Conservation (phyloP, 2,888 invertebrate genomes). For the Rhorus exstirpatorius region DNA sequence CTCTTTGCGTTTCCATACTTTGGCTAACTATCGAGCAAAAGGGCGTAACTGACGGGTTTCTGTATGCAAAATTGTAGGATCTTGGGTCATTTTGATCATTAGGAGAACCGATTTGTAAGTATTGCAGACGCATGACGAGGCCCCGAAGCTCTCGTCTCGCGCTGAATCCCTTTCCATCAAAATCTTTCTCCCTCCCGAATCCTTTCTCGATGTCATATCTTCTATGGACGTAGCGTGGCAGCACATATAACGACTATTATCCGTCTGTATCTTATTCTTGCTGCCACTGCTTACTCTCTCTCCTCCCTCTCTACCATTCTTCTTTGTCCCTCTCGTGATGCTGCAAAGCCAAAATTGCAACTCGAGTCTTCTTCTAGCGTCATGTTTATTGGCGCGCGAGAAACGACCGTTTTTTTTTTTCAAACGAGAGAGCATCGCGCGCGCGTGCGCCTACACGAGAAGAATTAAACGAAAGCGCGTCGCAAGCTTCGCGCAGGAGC, state of each 20-base stretch:
- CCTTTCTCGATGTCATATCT: constrained; percentile 24
- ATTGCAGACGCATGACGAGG: background rate
- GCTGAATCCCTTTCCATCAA: constrained; percentile 34
- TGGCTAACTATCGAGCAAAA: background rate
- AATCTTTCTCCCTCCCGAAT: background rate
- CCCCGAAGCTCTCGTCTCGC: constrained; percentile 6
- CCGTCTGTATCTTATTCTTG: constrained; percentile 30
- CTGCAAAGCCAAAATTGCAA: constrained; percentile 47
- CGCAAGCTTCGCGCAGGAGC: background rate
- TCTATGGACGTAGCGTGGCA: constrained; percentile 10
- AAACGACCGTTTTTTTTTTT: constrained; percentile 25
- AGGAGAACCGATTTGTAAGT: background rate
- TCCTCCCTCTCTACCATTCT: background rate
- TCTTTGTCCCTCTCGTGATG: constrained; percentile 42
- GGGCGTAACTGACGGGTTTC: background rate
- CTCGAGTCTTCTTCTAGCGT: constrained; percentile 7
- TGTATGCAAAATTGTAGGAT: background rate
- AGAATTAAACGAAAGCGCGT: background rate
- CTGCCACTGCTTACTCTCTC: constrained; percentile 15
- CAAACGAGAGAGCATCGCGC: background rate
- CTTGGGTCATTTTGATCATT: constrained; percentile 19
- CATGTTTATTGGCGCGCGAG: constrained; percentile 4
- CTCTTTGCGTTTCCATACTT: background rate
- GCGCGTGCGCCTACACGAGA: constrained; percentile 14
- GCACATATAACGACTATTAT: constrained; percentile 39